Evolutionary conservation across 2,888 invertebrate species (phyloP), one percentile per base, ranked within the genome.

Genomic region (Neocrepidodera transversa): DNA sequence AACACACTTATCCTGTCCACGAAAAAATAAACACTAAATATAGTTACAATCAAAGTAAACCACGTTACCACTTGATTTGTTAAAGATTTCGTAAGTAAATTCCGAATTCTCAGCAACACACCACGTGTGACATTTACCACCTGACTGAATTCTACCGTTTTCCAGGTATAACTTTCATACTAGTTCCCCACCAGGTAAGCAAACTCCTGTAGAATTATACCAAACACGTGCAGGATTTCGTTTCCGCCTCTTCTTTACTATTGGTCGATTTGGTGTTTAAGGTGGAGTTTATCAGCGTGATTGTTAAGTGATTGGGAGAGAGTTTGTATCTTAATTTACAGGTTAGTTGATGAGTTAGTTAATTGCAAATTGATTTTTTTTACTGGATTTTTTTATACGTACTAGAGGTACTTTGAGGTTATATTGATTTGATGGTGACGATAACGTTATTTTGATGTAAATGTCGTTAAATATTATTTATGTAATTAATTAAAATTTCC

Each of bases 81-180:
- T 13, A 45, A 11, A 26, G 45, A 45, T 28, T 40, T 40, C 50
- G 42, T 36, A 47, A 60, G 45, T 45, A 13, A n/a, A 32, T 30
- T 14, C 45, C 45, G 60, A 16, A 26, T 56, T 45, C 49, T 54
- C 28, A 40, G 35, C 63, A 52, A 59, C 59, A 52, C 63, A 51
- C 57, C 56, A 47, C 55, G 61, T 56, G 57, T 62, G 66, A 62
- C 63, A 66, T 65, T 68, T 67, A 61, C 70, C 72, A 75, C 75
- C 72, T 74, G 71, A 75, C 75, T 75, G 72, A 73, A 71, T 69
- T 63, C 63, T 61, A 62, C 67, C 56, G 68, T 69, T 71, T 64
- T 67, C 71, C 70, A 71, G 71, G 72, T 75, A 73, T 72, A 71
- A 68, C 65, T 68, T 68, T 62, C 63, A 60, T 55, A 62, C 67